phyloP scores from a whole-genome alignment of 2,797 vertebrate species.

The Echiichthys vipera region DNA sequence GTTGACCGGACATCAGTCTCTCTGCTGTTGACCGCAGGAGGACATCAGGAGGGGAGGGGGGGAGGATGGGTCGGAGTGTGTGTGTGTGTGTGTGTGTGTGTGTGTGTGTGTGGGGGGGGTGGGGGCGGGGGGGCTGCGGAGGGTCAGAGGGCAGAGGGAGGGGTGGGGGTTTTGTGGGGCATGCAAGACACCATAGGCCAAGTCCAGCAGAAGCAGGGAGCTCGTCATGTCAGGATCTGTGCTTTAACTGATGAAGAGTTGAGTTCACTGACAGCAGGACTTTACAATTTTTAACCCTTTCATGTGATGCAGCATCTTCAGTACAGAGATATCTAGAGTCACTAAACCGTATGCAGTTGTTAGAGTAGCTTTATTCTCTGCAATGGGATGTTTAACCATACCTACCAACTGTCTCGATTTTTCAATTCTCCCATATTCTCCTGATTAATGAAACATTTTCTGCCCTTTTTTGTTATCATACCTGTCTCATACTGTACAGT shows the following conservation, averaged over 20 bases:
- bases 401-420: too few species aligned
- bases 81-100: too few species aligned
- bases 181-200: conserved; percentile 8
- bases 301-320: background rate
- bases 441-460: too few species aligned
- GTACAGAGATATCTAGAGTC: background rate
- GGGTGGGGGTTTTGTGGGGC: background rate
- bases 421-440: too few species aligned
- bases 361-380: background rate
- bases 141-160: conserved; percentile 41
- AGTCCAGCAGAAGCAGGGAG: conserved; percentile 23
- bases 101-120: too few species aligned
- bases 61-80: background rate
- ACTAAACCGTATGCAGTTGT: background rate
- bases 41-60: conserved; percentile 15
- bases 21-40: conserved; percentile 59
- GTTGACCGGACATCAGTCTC: conserved; percentile 73
- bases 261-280: conserved; percentile 15
- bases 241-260: background rate
- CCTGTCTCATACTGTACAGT: too few species aligned
- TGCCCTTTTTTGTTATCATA: too few species aligned
- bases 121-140: background rate
- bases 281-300: background rate
- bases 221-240: background rate
- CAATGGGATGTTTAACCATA: too few species aligned